phyloP scores from a whole-genome alignment of 2,888 invertebrate species.

The Gastrophysa polygoni region DNA sequence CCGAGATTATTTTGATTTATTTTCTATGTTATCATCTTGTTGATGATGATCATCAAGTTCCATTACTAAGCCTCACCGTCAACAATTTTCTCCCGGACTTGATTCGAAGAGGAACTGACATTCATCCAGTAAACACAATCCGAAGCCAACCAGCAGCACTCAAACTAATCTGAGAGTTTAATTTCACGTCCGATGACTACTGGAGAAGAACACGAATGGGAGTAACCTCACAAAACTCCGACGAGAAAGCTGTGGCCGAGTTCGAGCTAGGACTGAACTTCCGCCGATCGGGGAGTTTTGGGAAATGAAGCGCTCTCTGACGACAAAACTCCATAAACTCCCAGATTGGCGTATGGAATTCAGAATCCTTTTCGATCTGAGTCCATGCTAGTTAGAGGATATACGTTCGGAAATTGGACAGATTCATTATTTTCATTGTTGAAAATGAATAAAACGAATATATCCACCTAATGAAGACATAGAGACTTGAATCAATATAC shows the following conservation, averaged over 20 bases:
- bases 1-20: too few species aligned
- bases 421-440: too few species aligned
- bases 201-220: not conserved
- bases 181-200: not conserved
- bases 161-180: too few species aligned
- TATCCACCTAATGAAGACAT: too few species aligned
- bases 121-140: constrained; percentile 22
- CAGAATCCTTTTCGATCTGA: not conserved
- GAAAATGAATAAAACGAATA: too few species aligned
- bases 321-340: not conserved
- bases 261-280: not conserved
- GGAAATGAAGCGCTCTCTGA: not conserved
- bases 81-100: too few species aligned
- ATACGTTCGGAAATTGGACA: too few species aligned
- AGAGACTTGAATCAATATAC: too few species aligned
- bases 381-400: constrained; percentile 30
- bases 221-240: not conserved
- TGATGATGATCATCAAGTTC: too few species aligned
- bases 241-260: not conserved
- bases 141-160: not conserved
- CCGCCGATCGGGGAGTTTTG: not conserved
- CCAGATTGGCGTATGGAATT: not conserved
- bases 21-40: too few species aligned
- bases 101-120: too few species aligned
- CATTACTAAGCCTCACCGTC: too few species aligned